Conservation (phyloP, 2,888 invertebrate species). For the Drosophila sordidapex region DNA sequence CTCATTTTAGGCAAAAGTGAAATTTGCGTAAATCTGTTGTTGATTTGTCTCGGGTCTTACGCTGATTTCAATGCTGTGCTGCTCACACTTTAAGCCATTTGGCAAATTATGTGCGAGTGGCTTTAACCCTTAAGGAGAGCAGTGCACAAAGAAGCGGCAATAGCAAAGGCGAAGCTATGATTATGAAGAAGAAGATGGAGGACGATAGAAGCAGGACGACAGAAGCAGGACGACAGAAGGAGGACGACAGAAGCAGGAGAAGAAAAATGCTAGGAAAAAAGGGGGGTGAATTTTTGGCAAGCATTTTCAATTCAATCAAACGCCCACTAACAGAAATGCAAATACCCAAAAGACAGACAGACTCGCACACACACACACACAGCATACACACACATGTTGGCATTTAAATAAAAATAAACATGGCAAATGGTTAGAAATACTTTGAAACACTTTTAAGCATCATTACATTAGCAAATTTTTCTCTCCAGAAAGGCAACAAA, state of each 20-base stretch:
- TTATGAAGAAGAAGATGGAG: background rate
- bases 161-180: slow-evolving; percentile 21
- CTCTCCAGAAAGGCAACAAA: slow-evolving; percentile 10
- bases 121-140: slow-evolving; percentile 64
- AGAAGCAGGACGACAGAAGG: slow-evolving; percentile 19
- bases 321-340: slow-evolving; percentile 69
- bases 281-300: slow-evolving; percentile 65
- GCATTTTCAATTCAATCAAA: slow-evolving; percentile 79
- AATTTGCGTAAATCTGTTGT: slow-evolving; percentile 30
- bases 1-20: slow-evolving; percentile 19
- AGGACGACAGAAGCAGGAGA: background rate
- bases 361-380: slow-evolving; percentile 12
- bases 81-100: slow-evolving; percentile 70
- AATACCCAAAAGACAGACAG: slow-evolving; percentile 43
- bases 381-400: slow-evolving; percentile 57
- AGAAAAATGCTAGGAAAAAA: background rate
- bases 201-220: background rate
- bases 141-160: slow-evolving; percentile 37
- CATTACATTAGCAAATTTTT: slow-evolving; percentile 78
- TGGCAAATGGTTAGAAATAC: slow-evolving; percentile 71
- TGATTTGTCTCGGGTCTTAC: slow-evolving; percentile 32
- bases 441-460: slow-evolving; percentile 82
- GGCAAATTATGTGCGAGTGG: slow-evolving; percentile 72
- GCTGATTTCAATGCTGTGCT: slow-evolving; percentile 12
- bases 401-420: slow-evolving; percentile 81